A percentile compares a stretch with the other conserved stretches of the same genome.
These are phyloP conservation scores for Ia io DNA, from an alignment of 2,113 vertebrate species.

Conservation along the genomic window DNA sequence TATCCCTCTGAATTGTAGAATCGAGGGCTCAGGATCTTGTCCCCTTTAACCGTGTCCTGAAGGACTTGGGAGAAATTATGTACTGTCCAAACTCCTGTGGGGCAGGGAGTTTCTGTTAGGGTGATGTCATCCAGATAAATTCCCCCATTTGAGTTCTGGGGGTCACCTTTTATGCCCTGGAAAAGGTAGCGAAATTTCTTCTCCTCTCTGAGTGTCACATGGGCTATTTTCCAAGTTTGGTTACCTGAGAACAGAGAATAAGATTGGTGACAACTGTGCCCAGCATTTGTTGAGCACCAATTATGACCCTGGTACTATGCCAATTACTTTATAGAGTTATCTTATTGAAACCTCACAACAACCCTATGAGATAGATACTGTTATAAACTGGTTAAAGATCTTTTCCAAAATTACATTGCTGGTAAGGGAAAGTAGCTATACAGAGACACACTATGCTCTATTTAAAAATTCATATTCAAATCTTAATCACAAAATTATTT, in stretches of 20 bases:
- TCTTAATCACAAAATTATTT: background rate
- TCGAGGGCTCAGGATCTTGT: conserved; percentile 81
- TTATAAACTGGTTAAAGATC: background rate
- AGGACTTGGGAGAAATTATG: conserved; percentile 86
- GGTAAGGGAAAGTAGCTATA: background rate
- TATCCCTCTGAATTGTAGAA: conserved; percentile 94
- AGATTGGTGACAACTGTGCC: background rate
- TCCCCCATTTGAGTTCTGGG: conserved; percentile 83
- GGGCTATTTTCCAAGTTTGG: conserved; percentile 90
- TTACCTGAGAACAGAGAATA: conserved; percentile 82
- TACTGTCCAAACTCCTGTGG: conserved; percentile 87
- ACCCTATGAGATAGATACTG: background rate
- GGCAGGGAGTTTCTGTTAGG: conserved; percentile 89
- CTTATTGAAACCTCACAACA: background rate
- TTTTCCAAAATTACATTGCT: background rate
- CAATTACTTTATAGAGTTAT: background rate
- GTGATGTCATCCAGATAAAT: conserved; percentile 90
- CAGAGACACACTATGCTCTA: background rate
- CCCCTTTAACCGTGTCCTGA: background rate
- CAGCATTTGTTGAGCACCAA: background rate
- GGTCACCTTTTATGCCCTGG: conserved; percentile 85
- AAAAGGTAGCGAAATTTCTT: conserved; percentile 93
- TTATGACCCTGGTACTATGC: background rate
- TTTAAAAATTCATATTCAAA: background rate
- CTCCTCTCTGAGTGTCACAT: conserved; percentile 84